A percentile compares a stretch with the other conserved stretches of the same genome.
Evolutionary conservation across 2,113 vertebrate species (phyloP).

Genomic region (Percopsis transmontana): DNA sequence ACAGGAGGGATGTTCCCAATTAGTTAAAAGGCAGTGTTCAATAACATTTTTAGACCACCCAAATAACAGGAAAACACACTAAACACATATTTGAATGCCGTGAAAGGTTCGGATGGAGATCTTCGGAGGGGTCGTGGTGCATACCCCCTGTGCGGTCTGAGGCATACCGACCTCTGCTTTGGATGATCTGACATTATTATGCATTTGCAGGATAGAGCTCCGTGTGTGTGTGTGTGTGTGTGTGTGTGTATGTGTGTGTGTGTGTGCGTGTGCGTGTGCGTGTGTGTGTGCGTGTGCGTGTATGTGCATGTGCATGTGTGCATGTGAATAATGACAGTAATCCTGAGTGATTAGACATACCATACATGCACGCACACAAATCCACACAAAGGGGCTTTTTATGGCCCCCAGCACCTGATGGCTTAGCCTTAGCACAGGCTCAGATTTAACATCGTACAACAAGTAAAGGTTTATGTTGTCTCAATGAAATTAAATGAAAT

Average conservation of each 20-base stretch:
- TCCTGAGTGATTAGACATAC: constrained; percentile 37
- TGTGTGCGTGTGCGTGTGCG: constrained; percentile 12
- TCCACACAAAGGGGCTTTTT: background rate
- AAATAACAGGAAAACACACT: constrained; percentile 62
- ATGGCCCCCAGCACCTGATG: constrained; percentile 24
- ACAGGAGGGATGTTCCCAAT: constrained; percentile 58
- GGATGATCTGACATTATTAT: constrained; percentile 77
- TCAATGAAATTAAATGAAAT: too few relatives aligned
- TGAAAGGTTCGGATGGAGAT: constrained; percentile 57
- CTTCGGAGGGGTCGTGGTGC: constrained; percentile 35
- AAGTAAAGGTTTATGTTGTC: background rate
- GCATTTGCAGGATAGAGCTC: constrained; percentile 60
- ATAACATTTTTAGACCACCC: constrained; percentile 61
- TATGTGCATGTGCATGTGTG: constrained; percentile 6
- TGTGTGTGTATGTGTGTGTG: constrained; percentile 17
- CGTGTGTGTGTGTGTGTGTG: constrained; percentile 20
- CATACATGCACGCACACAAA: constrained; percentile 34
- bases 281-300: constrained; percentile 8
- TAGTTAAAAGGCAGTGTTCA: constrained; percentile 54
- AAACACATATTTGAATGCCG: constrained; percentile 69
- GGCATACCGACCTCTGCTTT: constrained; percentile 48
- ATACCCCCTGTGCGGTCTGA: constrained; percentile 50
- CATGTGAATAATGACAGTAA: background rate
- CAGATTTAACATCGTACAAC: constrained; percentile 16
- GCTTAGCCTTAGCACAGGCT: constrained; percentile 30